Evolutionary conservation across 2,888 invertebrate species (phyloP).

Genomic region (Microplitis manilae): DNA sequence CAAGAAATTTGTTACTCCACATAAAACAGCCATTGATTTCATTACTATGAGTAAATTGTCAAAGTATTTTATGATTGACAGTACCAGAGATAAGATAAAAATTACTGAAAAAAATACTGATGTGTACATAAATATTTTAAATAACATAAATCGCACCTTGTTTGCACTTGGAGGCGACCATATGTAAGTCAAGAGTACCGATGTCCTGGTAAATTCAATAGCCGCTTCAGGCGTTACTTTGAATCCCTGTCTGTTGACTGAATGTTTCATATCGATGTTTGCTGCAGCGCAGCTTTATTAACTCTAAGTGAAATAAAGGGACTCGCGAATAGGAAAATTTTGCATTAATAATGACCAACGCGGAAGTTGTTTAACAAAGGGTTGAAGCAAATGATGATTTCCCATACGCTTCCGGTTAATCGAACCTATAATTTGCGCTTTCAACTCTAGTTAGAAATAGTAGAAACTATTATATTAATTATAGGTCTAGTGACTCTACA

Average conservation of each 20-base stretch:
- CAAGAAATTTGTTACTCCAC: slow-evolving; percentile 54
- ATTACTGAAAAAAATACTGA: background rate
- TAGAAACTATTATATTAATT: background rate
- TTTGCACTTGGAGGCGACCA: background rate
- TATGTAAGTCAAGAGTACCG: background rate
- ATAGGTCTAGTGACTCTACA: background rate
- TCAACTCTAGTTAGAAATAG: background rate
- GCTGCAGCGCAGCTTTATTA: background rate
- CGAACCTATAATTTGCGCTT: background rate
- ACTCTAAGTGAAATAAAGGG: background rate
- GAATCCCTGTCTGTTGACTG: background rate
- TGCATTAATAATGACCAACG: background rate
- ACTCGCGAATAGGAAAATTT: background rate
- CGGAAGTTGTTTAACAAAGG: background rate
- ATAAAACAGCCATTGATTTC: slow-evolving; percentile 58
- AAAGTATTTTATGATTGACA: background rate
- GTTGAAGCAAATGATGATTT: background rate
- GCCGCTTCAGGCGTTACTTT: background rate
- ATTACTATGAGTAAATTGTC: slow-evolving; percentile 40
- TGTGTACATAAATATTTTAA: background rate
- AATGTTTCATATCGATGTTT: background rate
- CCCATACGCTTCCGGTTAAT: background rate
- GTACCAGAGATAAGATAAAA: background rate
- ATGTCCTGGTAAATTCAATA: background rate
- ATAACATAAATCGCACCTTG: background rate